Percentiles rank a stretch among this genome's conserved stretches.
Evolutionary conservation across 2,113 vertebrate genomes (phyloP).

Genomic region (Silurus meridionalis): DNA sequence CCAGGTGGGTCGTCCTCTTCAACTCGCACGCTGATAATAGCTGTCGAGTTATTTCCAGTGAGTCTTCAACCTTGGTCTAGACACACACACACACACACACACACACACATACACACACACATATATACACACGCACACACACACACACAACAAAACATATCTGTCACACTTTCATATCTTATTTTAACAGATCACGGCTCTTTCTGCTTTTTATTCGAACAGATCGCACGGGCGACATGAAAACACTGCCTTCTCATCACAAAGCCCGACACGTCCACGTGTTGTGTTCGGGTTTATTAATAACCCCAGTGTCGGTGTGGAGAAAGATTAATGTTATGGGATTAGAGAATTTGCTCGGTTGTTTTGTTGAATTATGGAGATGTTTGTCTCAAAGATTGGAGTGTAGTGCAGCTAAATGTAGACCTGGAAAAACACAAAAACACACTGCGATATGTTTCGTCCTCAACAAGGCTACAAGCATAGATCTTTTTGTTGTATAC

Average conservation of each 20-base stretch:
- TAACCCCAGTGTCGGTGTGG: background rate
- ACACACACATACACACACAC: slow-evolving; percentile 21
- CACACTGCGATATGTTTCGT: background rate
- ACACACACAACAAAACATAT: background rate
- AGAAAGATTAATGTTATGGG: slow-evolving; percentile 12
- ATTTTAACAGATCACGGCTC: slow-evolving; percentile 24
- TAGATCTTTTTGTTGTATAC: background rate
- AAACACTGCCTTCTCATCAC: background rate
- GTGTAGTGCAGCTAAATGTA: slow-evolving; percentile 1
- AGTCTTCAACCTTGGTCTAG: slow-evolving; percentile 6
- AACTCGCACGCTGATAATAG: slow-evolving; percentile 62
- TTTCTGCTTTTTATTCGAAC: slow-evolving; percentile 12
- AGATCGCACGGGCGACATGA: background rate
- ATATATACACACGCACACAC: slow-evolving; percentile 12
- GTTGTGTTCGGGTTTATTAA: slow-evolving; percentile 24
- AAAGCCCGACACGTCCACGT: background rate
- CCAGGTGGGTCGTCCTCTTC: slow-evolving; percentile 60
- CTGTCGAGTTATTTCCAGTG: slow-evolving; percentile 20
- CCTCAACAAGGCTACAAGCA: background rate
- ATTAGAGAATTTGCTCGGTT: background rate
- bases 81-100: slow-evolving; percentile 25
- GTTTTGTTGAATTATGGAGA: slow-evolving; percentile 24
- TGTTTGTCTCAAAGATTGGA: slow-evolving; percentile 1
- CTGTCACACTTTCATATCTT: slow-evolving; percentile 32
- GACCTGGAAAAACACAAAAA: background rate